These are phyloP conservation scores for Nycticryphes semicollaris DNA, from an alignment of 2,113 vertebrate species.

Conservation along the genomic window DNA sequence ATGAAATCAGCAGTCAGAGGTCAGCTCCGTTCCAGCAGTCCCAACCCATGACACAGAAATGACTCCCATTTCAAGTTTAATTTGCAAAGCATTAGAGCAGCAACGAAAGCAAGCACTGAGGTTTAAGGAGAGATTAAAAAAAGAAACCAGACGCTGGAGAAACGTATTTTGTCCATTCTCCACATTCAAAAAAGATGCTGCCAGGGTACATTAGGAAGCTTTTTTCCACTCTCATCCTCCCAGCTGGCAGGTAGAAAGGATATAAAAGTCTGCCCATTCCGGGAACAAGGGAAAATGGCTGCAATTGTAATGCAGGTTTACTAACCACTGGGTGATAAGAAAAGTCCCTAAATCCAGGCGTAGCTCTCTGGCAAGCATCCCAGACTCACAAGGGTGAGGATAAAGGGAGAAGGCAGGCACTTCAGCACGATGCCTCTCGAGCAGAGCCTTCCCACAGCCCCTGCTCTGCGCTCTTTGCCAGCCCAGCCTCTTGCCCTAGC, in stretches of 20 bases:
- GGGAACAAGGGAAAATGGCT: not conserved
- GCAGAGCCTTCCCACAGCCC: not conserved
- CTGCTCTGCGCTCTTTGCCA: not conserved
- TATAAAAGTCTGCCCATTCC: not conserved
- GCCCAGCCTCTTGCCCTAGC: not conserved
- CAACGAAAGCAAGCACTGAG: not conserved
- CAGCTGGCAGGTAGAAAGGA: not conserved
- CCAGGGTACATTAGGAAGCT: not conserved
- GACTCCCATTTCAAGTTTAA: not conserved
- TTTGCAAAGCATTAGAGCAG: not conserved
- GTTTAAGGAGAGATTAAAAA: not conserved
- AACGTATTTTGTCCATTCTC: not conserved
- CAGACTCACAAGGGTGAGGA: not conserved
- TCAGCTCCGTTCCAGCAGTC: not conserved
- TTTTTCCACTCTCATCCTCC: not conserved
- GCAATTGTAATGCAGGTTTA: not conserved
- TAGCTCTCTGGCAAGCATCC: not conserved
- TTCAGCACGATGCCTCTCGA: not conserved
- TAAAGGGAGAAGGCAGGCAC: not conserved
- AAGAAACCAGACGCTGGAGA: not conserved
- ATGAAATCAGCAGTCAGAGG: slow-evolving; percentile 6
- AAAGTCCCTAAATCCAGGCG: not conserved
- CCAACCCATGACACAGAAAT: not conserved
- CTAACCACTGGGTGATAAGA: not conserved
- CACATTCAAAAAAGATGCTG: not conserved